phyloP scores from a whole-genome alignment of 2,113 vertebrate species.

The Pithys albifrons region DNA sequence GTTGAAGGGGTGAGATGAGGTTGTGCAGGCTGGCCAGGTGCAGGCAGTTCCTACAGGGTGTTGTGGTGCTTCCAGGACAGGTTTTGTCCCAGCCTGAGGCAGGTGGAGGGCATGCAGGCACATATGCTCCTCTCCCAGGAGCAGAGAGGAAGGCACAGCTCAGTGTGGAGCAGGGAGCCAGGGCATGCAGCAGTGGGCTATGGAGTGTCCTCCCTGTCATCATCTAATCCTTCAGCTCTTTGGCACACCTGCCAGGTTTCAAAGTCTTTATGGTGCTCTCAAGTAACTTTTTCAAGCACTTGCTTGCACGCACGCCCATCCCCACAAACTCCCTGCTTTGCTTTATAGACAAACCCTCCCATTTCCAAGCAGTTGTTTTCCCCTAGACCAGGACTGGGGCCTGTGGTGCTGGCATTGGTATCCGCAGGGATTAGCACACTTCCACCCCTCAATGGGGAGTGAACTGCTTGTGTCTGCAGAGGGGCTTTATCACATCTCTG shows the following conservation, averaged over 20 bases:
- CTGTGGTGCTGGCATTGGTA: not conserved
- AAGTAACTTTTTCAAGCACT: not conserved
- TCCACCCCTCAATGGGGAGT: not conserved
- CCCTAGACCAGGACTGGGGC: not conserved
- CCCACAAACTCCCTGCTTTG: not conserved
- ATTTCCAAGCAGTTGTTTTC: not conserved
- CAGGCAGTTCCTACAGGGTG: not conserved
- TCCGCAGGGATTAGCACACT: not conserved
- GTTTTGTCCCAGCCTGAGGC: not conserved
- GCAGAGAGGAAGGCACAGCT: not conserved
- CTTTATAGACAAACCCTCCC: not conserved
- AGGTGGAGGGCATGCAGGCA: fast-evolving
- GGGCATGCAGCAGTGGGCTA: not conserved
- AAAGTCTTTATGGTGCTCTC: slow-evolving; percentile 6
- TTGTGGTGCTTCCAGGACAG: not conserved
- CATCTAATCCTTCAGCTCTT: not conserved
- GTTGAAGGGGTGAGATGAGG: not conserved
- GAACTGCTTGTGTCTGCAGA: not conserved
- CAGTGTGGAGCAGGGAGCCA: not conserved
- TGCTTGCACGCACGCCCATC: not conserved
- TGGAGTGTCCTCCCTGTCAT: not conserved
- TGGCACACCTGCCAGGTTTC: not conserved
- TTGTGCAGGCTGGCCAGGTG: not conserved
- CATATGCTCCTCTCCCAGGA: not conserved
- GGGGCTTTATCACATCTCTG: not conserved